Percentiles rank a stretch among this genome's conserved stretches.
Conservation (phyloP, 2,888 invertebrate species). For the Diarsia rubi region DNA sequence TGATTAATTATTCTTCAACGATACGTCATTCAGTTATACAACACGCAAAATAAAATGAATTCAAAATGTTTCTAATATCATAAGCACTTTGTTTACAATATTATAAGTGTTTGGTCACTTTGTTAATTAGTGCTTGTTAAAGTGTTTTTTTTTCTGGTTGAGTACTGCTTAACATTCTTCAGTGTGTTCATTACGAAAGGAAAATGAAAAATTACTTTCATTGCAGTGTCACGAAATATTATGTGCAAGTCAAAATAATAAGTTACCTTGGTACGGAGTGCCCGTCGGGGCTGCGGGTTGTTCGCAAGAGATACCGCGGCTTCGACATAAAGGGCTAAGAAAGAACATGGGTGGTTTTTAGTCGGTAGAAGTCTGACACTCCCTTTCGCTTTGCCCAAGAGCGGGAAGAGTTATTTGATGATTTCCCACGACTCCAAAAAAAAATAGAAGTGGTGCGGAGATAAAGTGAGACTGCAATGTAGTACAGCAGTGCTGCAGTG, state of each 20-base stretch:
- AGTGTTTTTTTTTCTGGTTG: neutral
- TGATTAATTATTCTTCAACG: slow-evolving; percentile 58
- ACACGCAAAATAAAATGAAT: slow-evolving; percentile 37
- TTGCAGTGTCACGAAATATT: neutral
- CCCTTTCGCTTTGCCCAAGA: no score
- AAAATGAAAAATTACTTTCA: neutral
- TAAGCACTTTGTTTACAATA: slow-evolving; percentile 33
- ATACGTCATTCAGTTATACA: slow-evolving; percentile 44
- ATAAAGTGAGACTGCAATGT: neutral
- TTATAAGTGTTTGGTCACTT: slow-evolving; percentile 13
- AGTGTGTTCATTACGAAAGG: slow-evolving; percentile 3
- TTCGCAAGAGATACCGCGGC: no score
- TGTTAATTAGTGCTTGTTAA: neutral
- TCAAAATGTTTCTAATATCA: slow-evolving; percentile 25
- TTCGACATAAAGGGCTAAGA: no score
- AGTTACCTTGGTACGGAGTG: no score
- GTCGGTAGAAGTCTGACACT: no score
- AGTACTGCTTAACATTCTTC: neutral
- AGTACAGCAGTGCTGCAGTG: neutral
- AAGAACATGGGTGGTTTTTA: no score
- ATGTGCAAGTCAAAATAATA: neutral
- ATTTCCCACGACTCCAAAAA: no score
- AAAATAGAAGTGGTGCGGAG: no score
- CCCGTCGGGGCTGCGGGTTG: no score
- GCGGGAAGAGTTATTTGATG: no score